phyloP scores from a whole-genome alignment of 2,888 invertebrate species.

The Polymixis flavicincta region DNA sequence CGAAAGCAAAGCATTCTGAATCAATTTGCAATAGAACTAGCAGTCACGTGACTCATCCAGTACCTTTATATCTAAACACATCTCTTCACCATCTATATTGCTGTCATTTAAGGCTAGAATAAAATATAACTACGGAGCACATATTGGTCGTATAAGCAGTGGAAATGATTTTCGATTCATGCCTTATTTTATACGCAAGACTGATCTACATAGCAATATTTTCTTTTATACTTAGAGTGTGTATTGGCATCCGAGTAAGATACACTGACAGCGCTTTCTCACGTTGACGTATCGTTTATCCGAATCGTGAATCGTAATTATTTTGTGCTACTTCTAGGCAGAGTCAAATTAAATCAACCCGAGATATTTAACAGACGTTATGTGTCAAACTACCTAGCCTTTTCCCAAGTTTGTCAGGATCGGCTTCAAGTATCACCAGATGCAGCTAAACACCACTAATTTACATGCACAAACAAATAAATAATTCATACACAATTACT shows the following conservation, averaged over 20 bases:
- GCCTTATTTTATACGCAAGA: conserved; percentile 38
- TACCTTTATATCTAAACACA: conserved; percentile 29
- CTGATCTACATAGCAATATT: conserved; percentile 47
- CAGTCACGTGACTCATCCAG: conserved; percentile 54
- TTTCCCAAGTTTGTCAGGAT: too few relatives aligned
- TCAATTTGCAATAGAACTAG: too few relatives aligned
- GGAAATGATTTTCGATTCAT: conserved; percentile 60
- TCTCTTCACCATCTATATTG: conserved; percentile 66
- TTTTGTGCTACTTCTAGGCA: too few relatives aligned
- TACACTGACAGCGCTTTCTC: neutral
- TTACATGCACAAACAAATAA: too few relatives aligned
- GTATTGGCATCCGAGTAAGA: conserved; percentile 2
- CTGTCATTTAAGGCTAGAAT: conserved; percentile 71
- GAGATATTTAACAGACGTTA: too few relatives aligned
- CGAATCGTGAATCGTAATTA: too few relatives aligned
- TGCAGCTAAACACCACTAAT: too few relatives aligned
- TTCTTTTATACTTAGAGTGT: conserved; percentile 17
- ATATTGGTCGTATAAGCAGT: conserved; percentile 71
- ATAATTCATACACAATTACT: too few relatives aligned
- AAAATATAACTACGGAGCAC: conserved; percentile 69
- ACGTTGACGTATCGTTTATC: too few relatives aligned
- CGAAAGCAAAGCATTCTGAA: neutral
- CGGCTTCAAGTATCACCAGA: too few relatives aligned
- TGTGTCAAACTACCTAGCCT: too few relatives aligned
- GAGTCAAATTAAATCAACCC: too few relatives aligned